phyloP scores from a whole-genome alignment of 2,888 invertebrate genomes.

The Muscina levida region DNA sequence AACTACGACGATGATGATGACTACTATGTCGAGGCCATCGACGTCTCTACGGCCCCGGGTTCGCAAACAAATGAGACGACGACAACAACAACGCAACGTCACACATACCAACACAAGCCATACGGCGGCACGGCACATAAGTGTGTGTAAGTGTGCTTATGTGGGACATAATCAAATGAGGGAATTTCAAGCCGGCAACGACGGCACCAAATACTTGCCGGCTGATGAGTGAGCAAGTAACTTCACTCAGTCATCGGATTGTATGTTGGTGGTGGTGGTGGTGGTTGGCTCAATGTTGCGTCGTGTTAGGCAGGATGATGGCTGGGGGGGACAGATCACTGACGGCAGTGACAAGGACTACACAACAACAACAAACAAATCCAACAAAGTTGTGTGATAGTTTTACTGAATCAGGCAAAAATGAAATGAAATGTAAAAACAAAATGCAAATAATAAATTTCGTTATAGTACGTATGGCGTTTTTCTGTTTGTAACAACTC shows the following conservation, averaged over 20 bases:
- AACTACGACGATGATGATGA: background rate
- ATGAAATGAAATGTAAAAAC: conserved; percentile 8
- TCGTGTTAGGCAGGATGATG: background rate
- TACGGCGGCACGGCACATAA: too few species aligned
- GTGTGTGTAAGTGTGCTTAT: too few species aligned
- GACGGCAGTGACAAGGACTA: background rate
- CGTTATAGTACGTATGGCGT: background rate
- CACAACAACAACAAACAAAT: conserved; percentile 8
- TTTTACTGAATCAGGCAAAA: conserved; percentile 19
- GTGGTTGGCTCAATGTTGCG: background rate
- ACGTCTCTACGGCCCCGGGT: conserved; percentile 7
- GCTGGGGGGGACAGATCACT: background rate
- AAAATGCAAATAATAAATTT: conserved; percentile 20
- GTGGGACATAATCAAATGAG: conserved; percentile 19
- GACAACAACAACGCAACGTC: background rate
- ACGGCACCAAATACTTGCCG: background rate
- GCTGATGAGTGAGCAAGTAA: too few species aligned
- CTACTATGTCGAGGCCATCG: background rate
- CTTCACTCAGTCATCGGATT: too few species aligned
- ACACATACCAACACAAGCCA: background rate
- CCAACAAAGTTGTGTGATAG: background rate
- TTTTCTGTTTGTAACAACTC: background rate
- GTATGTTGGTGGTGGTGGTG: background rate
- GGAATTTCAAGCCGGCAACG: background rate
- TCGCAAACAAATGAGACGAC: background rate